These are phyloP conservation scores for Bufo gargarizans DNA, from an alignment of 2,113 vertebrate genomes.

Conservation along the genomic window DNA sequence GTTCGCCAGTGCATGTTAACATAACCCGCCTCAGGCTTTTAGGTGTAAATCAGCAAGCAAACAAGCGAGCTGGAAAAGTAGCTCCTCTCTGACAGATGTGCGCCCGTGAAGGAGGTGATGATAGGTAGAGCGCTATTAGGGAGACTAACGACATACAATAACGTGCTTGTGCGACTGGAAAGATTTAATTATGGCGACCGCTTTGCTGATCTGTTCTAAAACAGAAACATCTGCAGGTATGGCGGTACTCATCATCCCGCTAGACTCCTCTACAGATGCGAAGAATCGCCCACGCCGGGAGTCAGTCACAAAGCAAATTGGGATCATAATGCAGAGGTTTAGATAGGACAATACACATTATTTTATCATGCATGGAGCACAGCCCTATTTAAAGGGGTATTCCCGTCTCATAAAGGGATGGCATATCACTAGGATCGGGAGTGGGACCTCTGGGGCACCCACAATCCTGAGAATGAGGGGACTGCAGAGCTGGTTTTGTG, in stretches of 20 bases:
- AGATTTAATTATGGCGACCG: slow-evolving; percentile 68
- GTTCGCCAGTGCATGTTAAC: slow-evolving; percentile 60
- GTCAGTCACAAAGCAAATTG: background rate
- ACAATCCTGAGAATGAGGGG: too few species aligned
- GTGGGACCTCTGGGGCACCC: too few species aligned
- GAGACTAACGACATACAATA: slow-evolving; percentile 69
- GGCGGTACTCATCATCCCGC: background rate
- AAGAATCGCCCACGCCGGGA: background rate
- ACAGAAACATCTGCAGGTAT: slow-evolving; percentile 53
- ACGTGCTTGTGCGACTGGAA: slow-evolving; percentile 66
- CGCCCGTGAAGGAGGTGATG: slow-evolving; percentile 69
- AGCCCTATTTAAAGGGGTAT: too few species aligned
- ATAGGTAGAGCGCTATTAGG: slow-evolving; percentile 62
- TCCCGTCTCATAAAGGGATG: too few species aligned
- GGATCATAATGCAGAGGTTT: background rate
- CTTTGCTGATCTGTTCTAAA: slow-evolving; percentile 60
- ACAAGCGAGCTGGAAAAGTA: slow-evolving; percentile 60
- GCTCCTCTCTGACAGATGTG: slow-evolving; percentile 63
- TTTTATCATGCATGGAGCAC: too few species aligned
- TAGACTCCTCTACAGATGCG: background rate
- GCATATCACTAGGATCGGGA: too few species aligned
- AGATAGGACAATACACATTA: too few species aligned
- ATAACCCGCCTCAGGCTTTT: slow-evolving; percentile 60
- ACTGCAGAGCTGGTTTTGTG: too few species aligned
- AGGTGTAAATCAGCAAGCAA: slow-evolving; percentile 65